Conservation (phyloP, 1,140 invertebrate genomes). For the Drosophila rhopaloa region DNA sequence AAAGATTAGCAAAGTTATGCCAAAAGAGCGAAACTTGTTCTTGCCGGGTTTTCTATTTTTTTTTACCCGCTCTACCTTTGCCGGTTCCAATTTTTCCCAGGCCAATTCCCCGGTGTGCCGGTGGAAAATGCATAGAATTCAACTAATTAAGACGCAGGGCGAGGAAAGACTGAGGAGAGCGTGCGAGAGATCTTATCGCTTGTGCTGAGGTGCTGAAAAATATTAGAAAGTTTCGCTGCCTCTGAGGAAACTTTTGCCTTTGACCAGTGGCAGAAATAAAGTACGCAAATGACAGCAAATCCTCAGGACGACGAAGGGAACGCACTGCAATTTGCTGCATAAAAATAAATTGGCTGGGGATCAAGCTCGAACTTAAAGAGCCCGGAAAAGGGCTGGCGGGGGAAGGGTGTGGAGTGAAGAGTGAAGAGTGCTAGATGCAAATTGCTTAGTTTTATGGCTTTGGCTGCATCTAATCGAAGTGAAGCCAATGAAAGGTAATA, state of each 20-base stretch:
- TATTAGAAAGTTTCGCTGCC: constrained; percentile 74
- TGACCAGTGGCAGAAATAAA: constrained; percentile 49
- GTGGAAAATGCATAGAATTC: constrained; percentile 74
- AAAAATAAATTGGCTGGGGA: constrained; percentile 71
- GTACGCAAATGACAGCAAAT: constrained; percentile 76
- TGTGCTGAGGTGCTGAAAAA: constrained; percentile 76
- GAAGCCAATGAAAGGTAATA: constrained; percentile 60
- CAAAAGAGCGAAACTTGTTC: constrained; percentile 63
- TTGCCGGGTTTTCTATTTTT: constrained; percentile 14
- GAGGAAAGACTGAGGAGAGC: constrained; percentile 31
- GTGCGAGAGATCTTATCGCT: constrained; percentile 73
- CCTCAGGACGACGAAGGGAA: constrained; percentile 52
- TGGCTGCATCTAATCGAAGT: constrained; percentile 52
- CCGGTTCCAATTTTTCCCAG: constrained; percentile 42
- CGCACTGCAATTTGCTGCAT: constrained; percentile 60
- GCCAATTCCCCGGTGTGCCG: constrained; percentile 31
- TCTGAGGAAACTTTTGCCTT: constrained; percentile 67
- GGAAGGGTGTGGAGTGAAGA: neutral
- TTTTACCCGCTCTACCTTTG: constrained; percentile 21
- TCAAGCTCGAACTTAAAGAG: constrained; percentile 50
- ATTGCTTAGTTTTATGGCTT: constrained; percentile 64
- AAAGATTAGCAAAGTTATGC: constrained; percentile 79
- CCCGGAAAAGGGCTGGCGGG: constrained; percentile 1
- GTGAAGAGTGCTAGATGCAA: constrained; percentile 31
- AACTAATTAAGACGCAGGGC: constrained; percentile 71